phyloP scores from a whole-genome alignment of 2,797 vertebrate species.

The Salarias fasciatus region DNA sequence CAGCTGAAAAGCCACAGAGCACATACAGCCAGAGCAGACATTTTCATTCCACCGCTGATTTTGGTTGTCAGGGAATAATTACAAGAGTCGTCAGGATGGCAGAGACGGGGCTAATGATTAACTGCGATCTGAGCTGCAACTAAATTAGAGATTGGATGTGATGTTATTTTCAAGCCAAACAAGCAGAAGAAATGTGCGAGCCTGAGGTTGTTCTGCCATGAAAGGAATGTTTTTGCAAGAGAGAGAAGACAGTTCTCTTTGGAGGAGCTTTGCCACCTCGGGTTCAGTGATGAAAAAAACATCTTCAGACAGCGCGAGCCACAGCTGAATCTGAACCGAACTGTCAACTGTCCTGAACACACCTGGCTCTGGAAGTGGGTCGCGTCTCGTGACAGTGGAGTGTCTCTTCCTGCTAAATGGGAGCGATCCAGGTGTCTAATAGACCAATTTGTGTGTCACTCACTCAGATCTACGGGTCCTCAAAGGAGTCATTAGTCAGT shows the following conservation, averaged over 20 bases:
- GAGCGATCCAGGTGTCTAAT: conserved; percentile 49
- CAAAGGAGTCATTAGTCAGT: conserved; percentile 22
- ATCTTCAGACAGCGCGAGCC: conserved; percentile 17
- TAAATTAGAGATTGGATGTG: conserved; percentile 1
- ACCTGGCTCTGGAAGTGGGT: conserved; percentile 18
- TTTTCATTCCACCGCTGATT: conserved; percentile 1
- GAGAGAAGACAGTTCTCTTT: no score
- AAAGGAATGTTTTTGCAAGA: no score
- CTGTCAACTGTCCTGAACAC: conserved; percentile 18
- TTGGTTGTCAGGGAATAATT: conserved; percentile 1
- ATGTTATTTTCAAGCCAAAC: conserved; percentile 7
- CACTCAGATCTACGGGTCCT: conserved; percentile 29
- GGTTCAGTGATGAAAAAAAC: conserved; percentile 4
- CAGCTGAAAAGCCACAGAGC: neutral
- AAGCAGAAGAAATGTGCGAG: neutral
- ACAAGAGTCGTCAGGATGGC: neutral
- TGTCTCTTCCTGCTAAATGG: conserved; percentile 5
- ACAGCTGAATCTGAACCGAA: conserved; percentile 29
- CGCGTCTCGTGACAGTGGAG: neutral
- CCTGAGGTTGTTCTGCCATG: neutral
- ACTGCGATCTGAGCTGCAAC: neutral
- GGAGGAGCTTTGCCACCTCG: neutral
- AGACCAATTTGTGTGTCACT: conserved; percentile 42
- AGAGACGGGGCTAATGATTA: conserved; percentile 12
- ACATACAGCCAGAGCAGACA: neutral